A percentile compares a stretch with the other conserved stretches of the same genome.
Evolutionary conservation across 2,888 invertebrate species (phyloP).

Genomic region (Vanessa cardui): DNA sequence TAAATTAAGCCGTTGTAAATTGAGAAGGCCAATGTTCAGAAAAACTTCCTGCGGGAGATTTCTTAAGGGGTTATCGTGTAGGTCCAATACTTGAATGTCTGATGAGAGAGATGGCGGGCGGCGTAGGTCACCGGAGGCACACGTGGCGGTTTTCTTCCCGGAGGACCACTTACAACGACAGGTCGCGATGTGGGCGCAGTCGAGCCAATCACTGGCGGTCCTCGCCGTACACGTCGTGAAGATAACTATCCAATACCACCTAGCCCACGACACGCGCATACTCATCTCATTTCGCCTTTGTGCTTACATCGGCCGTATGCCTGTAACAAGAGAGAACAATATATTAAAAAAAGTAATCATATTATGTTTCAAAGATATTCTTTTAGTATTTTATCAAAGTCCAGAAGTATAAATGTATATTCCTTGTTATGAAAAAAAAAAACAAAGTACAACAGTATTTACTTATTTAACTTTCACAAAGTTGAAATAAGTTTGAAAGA

Average conservation of each 20-base stretch:
- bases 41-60: conserved; percentile 90
- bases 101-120: conserved; percentile 86
- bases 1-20: conserved; percentile 92
- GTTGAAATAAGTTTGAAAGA: too few species aligned
- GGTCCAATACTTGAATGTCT: conserved; percentile 87
- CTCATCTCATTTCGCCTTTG: conserved; percentile 81
- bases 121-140: conserved; percentile 90
- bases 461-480: too few species aligned
- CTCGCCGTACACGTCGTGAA: conserved; percentile 78
- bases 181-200: conserved; percentile 91
- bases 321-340: conserved; percentile 68
- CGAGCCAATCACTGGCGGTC: conserved; percentile 90
- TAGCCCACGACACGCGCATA: conserved; percentile 81
- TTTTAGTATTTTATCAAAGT: not conserved
- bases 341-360: not conserved
- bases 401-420: too few species aligned
- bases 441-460: too few species aligned
- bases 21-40: conserved; percentile 89
- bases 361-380: not conserved
- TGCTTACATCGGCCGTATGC: conserved; percentile 77
- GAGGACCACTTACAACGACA: conserved; percentile 96
- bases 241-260: conserved; percentile 81
- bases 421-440: too few species aligned
- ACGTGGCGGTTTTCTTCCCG: conserved; percentile 94
- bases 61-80: conserved; percentile 91